Evolutionary conservation across 2,797 vertebrate genomes (phyloP).

Genomic region (Sebastes diploproa): DNA sequence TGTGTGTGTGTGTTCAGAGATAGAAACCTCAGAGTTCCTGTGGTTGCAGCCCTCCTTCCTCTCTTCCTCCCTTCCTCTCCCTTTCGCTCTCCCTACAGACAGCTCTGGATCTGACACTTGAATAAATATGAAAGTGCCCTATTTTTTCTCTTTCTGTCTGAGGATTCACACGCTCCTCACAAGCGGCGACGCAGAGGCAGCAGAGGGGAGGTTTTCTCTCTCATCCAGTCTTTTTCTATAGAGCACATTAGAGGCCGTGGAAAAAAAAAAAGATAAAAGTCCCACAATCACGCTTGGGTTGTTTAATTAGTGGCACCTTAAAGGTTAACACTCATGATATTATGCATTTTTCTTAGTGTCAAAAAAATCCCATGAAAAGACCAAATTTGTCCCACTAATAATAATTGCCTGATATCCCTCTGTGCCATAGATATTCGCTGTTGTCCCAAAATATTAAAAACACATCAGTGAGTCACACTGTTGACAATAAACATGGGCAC

Average conservation of each 20-base stretch:
- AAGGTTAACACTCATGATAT: not conserved
- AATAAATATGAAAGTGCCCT: constrained; percentile 82
- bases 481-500: not conserved
- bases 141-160: constrained; percentile 70
- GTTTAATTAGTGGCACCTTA: constrained; percentile 32
- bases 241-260: constrained; percentile 23
- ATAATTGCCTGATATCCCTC: not conserved
- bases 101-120: constrained; percentile 76
- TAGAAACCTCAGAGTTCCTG: constrained; percentile 60
- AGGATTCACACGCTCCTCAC: constrained; percentile 59
- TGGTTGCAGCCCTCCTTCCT: constrained; percentile 64
- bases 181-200: constrained; percentile 34
- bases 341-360: not conserved
- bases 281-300: constrained; percentile 1
- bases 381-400: not conserved
- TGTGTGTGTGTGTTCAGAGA: constrained; percentile 23
- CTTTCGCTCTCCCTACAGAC: constrained; percentile 62
- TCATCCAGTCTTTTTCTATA: constrained; percentile 18
- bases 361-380: not conserved
- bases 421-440: not conserved
- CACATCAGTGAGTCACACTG: not conserved
- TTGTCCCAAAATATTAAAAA: not conserved
- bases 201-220: constrained; percentile 31
- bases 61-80: constrained; percentile 27
- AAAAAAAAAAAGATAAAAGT: not conserved